Conservation (phyloP, 2,797 vertebrate species). For the Chiroxiphia lanceolata region DNA sequence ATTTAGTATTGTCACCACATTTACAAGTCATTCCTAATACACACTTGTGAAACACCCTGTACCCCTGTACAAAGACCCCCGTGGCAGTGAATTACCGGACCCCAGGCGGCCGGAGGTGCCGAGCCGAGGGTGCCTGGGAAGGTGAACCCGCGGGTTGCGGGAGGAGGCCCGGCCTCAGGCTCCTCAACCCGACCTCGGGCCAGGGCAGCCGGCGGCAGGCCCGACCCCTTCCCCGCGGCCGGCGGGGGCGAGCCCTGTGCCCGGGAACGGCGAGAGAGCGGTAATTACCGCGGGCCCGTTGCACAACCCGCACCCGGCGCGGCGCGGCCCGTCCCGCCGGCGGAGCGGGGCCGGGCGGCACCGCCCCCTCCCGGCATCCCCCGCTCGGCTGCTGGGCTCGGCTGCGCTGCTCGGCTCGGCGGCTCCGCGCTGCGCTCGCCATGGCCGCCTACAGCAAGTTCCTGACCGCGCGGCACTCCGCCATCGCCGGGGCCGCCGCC, state of each 20-base stretch:
- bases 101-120: rapidly evolving
- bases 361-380: conserved; percentile 18
- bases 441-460: conserved; percentile 94
- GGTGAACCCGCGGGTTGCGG: rapidly evolving
- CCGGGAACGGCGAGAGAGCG: background rate
- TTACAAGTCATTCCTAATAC: rapidly evolving
- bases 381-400: background rate
- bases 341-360: background rate
- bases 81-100: rapidly evolving
- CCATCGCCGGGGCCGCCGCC: conserved; percentile 83
- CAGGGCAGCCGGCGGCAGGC: background rate
- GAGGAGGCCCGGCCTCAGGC: background rate
- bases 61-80: rapidly evolving
- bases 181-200: background rate
- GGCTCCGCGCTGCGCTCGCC: conserved; percentile 26
- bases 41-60: rapidly evolving
- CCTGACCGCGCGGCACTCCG: conserved; percentile 85
- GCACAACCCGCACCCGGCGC: background rate
- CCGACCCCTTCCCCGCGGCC: background rate
- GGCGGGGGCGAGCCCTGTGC: background rate
- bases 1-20: background rate
- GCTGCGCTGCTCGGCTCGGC: background rate
- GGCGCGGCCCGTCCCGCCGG: background rate
- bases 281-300: rapidly evolving
- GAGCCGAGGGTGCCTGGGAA: rapidly evolving